Percentiles rank a stretch among this genome's conserved stretches.
Conservation (phyloP, 2,888 invertebrate genomes). For the Pseudococcus jackbeardsleyi region DNA sequence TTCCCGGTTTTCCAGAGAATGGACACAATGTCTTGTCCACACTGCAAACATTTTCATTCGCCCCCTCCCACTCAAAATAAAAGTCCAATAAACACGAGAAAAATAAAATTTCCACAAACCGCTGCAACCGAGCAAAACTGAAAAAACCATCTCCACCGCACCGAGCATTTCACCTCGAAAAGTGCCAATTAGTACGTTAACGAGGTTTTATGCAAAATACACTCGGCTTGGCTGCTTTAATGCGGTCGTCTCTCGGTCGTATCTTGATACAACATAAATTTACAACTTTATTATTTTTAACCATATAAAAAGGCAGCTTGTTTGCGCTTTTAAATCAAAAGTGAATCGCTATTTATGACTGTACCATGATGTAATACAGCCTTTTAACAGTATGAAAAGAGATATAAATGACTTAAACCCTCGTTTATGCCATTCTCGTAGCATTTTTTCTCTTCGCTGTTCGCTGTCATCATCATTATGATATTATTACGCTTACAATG, state of each 20-base stretch:
- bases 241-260: not conserved
- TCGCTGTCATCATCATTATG: constrained; percentile 62
- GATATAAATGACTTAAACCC: constrained; percentile 63
- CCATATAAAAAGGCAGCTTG: constrained; percentile 12
- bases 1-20: too few relatives aligned
- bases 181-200: constrained; percentile 27
- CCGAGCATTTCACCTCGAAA: constrained; percentile 9
- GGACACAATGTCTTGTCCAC: too few relatives aligned
- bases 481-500: constrained; percentile 58
- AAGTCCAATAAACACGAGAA: too few relatives aligned
- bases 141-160: too few relatives aligned
- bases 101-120: not conserved
- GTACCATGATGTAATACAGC: constrained; percentile 54
- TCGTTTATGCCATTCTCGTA: constrained; percentile 60
- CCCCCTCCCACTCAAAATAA: too few relatives aligned
- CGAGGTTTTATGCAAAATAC: constrained; percentile 10
- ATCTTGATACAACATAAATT: not conserved
- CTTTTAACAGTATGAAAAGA: constrained; percentile 63
- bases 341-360: constrained; percentile 60
- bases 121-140: too few relatives aligned
- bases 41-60: too few relatives aligned
- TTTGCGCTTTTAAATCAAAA: constrained; percentile 50
- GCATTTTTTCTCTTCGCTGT: constrained; percentile 42
- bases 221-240: not conserved
- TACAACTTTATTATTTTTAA: constrained; percentile 50